phyloP scores from a whole-genome alignment of 2,113 vertebrate genomes.

The Oryzias celebensis region DNA sequence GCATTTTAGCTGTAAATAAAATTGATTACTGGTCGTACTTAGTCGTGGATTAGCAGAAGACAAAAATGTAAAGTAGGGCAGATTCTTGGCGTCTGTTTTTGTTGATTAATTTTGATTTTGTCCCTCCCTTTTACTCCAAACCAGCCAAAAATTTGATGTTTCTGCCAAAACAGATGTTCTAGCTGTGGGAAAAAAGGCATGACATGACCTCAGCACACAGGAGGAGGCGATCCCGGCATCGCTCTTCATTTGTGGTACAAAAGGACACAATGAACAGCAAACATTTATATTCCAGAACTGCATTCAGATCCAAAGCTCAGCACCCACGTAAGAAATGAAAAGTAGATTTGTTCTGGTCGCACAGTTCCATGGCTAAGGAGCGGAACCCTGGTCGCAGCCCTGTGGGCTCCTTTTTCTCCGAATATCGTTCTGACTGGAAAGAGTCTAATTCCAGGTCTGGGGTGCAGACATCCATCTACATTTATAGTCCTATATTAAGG shows the following conservation, averaged over 20 bases:
- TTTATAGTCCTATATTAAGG: conserved; percentile 27
- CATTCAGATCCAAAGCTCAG: conserved; percentile 14
- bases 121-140: not conserved
- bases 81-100: too few species aligned
- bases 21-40: conserved; percentile 41
- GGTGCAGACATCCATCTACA: conserved; percentile 38
- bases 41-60: conserved; percentile 46
- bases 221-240: conserved; percentile 15
- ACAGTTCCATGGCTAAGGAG: conserved; percentile 27
- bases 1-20: conserved; percentile 43
- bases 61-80: conserved; percentile 42
- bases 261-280: conserved; percentile 55
- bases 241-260: conserved; percentile 34
- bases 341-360: conserved; percentile 45
- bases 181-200: conserved; percentile 34
- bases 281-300: conserved; percentile 29
- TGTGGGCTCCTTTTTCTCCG: conserved; percentile 22
- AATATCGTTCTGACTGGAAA: conserved; percentile 7
- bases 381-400: conserved; percentile 19
- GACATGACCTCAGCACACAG: conserved; percentile 26
- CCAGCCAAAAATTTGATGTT: not conserved
- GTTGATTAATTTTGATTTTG: too few species aligned
- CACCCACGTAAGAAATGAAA: conserved; percentile 21
- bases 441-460: conserved; percentile 20
- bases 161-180: conserved; percentile 21